phyloP scores from a whole-genome alignment of 2,797 vertebrate species.

The Rhinoraja longicauda region DNA sequence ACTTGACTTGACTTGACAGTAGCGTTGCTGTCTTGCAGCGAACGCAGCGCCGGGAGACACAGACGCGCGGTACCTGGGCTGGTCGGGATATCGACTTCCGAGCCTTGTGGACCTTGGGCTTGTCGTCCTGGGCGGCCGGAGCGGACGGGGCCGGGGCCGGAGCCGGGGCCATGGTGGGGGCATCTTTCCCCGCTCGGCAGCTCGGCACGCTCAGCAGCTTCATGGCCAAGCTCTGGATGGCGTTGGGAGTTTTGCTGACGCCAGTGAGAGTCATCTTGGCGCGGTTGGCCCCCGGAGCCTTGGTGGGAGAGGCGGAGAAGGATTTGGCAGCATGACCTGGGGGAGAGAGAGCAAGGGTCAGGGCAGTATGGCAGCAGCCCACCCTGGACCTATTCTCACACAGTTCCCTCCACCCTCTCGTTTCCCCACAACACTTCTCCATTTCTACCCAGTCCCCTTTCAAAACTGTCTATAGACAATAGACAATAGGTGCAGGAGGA shows the following conservation, averaged over 20 bases:
- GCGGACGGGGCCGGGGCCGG: conserved; percentile 42
- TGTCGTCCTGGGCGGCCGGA: conserved; percentile 46
- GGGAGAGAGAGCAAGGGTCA: background rate
- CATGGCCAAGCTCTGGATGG: conserved; percentile 58
- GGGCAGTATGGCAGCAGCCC: no score
- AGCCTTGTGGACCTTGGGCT: conserved; percentile 76
- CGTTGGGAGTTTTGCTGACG: conserved; percentile 57
- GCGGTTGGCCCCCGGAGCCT: conserved; percentile 54
- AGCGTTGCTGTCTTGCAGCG: no score
- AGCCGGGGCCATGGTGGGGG: conserved; percentile 37
- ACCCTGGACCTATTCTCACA: no score
- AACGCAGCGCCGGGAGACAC: no score
- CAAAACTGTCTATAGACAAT: conserved; percentile 37
- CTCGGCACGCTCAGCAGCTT: conserved; percentile 54
- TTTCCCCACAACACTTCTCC: rapidly evolving
- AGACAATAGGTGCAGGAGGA: no score
- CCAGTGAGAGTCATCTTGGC: conserved; percentile 87
- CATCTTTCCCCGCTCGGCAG: background rate
- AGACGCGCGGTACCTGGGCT: conserved; percentile 41
- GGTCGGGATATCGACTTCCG: conserved; percentile 85
- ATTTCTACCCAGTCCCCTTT: conserved; percentile 15
- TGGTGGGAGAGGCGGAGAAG: conserved; percentile 56
- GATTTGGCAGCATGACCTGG: conserved; percentile 73
- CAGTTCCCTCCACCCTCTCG: background rate
- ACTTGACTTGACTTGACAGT: no score